These are phyloP conservation scores for Lepeophtheirus salmonis DNA, from an alignment of 1,140 invertebrate genomes.

Conservation along the genomic window DNA sequence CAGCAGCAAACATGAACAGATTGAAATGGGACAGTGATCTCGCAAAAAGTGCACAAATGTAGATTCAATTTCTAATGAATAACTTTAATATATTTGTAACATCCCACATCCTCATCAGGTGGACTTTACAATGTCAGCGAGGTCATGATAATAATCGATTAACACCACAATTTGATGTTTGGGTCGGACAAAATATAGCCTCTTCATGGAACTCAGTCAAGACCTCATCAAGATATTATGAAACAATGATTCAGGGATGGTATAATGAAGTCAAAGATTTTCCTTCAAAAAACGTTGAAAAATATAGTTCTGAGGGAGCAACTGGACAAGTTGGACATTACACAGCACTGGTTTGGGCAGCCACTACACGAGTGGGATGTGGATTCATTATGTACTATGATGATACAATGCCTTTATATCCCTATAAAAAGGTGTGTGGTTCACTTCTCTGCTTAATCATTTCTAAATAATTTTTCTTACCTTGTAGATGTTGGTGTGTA, in stretches of 20 bases:
- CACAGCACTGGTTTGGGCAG: constrained; percentile 28
- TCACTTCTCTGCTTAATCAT: background rate
- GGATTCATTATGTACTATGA: constrained; percentile 21
- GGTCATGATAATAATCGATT: background rate
- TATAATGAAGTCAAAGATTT: background rate
- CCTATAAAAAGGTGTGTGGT: background rate
- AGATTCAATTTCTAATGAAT: background rate
- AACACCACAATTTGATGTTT: background rate
- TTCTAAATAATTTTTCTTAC: constrained; percentile 13
- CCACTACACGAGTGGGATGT: constrained; percentile 21
- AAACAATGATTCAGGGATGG: background rate
- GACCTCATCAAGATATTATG: background rate
- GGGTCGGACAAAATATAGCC: background rate
- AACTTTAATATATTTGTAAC: background rate
- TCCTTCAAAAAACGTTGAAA: background rate
- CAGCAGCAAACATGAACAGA: background rate
- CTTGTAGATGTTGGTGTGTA: constrained; percentile 22
- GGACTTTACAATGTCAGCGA: background rate
- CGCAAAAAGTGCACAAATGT: background rate
- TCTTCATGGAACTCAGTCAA: background rate
- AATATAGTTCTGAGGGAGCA: background rate
- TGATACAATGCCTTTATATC: background rate
- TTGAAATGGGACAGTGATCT: background rate
- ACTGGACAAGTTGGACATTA: constrained; percentile 27
- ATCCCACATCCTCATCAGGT: background rate